Percentiles rank a stretch among this genome's conserved stretches.
phyloP scores from a whole-genome alignment of 2,113 vertebrate genomes.

The Pelmatolapia mariae region DNA sequence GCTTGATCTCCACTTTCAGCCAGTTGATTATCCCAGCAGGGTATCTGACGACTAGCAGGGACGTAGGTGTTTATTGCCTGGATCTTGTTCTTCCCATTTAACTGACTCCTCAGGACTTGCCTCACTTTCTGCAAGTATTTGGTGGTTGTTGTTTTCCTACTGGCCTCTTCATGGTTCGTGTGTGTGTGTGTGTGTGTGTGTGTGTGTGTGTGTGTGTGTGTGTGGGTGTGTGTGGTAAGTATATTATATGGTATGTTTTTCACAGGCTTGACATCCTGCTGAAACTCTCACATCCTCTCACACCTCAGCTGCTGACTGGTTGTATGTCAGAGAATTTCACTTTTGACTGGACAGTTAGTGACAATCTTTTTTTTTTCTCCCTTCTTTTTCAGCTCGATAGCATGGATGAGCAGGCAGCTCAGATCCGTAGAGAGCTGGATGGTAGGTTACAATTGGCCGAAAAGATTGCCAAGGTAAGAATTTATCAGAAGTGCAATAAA shows the following conservation, averaged over 20 bases:
- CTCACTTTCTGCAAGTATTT: not conserved
- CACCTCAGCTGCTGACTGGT: not conserved
- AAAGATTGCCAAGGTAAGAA: slow-evolving; percentile 83
- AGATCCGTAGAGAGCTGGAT: slow-evolving; percentile 94
- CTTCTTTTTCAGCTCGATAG: slow-evolving; percentile 82
- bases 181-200: not conserved
- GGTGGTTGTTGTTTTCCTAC: not conserved
- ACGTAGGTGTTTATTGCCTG: not conserved
- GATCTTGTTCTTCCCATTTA: too few relatives aligned
- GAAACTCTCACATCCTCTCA: not conserved
- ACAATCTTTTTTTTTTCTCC: not conserved
- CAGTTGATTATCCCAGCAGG: not conserved
- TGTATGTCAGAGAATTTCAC: not conserved
- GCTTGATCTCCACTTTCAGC: not conserved
- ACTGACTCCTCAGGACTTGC: not conserved
- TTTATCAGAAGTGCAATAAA: not conserved
- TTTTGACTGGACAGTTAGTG: not conserved
- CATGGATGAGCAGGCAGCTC: slow-evolving; percentile 94
- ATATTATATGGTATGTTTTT: not conserved
- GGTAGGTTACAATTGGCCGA: slow-evolving; percentile 90
- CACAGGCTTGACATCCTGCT: not conserved
- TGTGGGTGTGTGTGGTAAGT: accelerated
- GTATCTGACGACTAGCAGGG: not conserved
- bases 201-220: not conserved
- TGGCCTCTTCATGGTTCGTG: not conserved